Evolutionary conservation across 2,888 invertebrate species (phyloP).

Genomic region (Palloptera scutellata): DNA sequence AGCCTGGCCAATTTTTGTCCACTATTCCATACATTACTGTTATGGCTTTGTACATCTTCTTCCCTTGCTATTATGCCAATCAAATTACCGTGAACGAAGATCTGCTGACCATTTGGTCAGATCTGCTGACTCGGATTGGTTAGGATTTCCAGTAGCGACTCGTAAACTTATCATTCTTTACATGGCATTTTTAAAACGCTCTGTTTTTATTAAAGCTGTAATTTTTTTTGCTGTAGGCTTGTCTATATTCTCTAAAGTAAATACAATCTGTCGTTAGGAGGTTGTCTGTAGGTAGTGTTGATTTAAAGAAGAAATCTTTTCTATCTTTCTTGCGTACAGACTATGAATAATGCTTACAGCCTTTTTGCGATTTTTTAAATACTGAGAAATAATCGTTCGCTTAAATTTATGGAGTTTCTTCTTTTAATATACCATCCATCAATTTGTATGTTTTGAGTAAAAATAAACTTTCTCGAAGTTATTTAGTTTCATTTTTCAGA

Average conservation of each 20-base stretch:
- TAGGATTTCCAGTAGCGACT: slow-evolving; percentile 42
- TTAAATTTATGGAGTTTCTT: no score
- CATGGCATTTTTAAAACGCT: slow-evolving; percentile 54
- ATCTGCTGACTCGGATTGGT: slow-evolving; percentile 53
- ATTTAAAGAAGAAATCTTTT: no score
- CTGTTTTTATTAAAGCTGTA: slow-evolving; percentile 49
- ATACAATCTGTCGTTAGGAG: neutral
- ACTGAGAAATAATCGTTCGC: slow-evolving; percentile 41
- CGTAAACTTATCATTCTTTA: slow-evolving; percentile 49
- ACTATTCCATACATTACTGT: slow-evolving; percentile 46
- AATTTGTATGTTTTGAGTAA: neutral
- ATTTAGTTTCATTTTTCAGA: no score
- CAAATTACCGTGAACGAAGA: slow-evolving; percentile 49
- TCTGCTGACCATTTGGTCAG: slow-evolving; percentile 43
- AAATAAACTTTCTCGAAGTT: no score
- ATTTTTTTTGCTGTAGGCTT: slow-evolving; percentile 54
- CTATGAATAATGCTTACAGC: slow-evolving; percentile 56
- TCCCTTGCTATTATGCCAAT: slow-evolving; percentile 57
- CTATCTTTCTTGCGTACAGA: slow-evolving; percentile 40
- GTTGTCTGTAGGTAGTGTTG: neutral
- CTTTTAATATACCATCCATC: neutral
- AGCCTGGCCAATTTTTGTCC: slow-evolving; percentile 41
- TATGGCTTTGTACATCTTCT: slow-evolving; percentile 54
- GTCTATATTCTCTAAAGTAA: slow-evolving; percentile 54
- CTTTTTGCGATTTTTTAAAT: slow-evolving; percentile 55